Evolutionary conservation across 1,140 invertebrate genomes (phyloP).

Genomic region (Tenebrio molitor): DNA sequence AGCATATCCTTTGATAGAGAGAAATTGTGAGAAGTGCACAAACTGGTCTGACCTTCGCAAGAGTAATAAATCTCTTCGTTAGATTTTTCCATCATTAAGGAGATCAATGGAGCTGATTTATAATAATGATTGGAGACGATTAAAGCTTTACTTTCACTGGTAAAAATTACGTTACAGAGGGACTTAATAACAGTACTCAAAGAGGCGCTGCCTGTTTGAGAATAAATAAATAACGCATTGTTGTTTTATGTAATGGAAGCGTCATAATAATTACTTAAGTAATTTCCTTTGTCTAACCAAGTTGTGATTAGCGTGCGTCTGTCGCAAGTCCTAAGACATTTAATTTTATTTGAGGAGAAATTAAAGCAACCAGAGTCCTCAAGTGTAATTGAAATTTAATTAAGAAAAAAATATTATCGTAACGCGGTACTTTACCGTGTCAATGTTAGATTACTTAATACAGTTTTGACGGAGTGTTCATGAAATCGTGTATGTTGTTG

Average conservation of each 20-base stretch:
- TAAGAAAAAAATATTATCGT: too few species aligned
- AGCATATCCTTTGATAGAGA: background rate
- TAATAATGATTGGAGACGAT: constrained; percentile 1
- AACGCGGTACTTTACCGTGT: constrained; percentile 13
- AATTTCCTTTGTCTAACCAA: constrained; percentile 11
- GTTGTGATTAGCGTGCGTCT: background rate
- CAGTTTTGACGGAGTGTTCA: constrained; percentile 4
- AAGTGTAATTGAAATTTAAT: background rate
- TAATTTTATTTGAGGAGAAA: background rate
- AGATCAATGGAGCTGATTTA: background rate
- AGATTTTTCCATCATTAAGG: background rate
- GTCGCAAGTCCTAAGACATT: background rate
- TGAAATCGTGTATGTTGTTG: background rate
- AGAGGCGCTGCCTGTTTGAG: background rate
- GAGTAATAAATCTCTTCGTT: background rate
- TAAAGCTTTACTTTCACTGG: constrained; percentile 10
- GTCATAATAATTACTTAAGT: constrained; percentile 29
- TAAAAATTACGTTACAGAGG: constrained; percentile 23
- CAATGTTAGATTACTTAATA: constrained; percentile 33
- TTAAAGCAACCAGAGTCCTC: background rate
- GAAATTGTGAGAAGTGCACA: constrained; percentile 22
- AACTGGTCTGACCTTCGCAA: background rate
- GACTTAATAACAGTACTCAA: constrained; percentile 3
- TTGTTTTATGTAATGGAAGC: constrained; percentile 16
- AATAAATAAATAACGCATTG: constrained; percentile 12